These are phyloP conservation scores for Euschistus heros DNA, from an alignment of 1,140 invertebrate species.

Conservation along the genomic window DNA sequence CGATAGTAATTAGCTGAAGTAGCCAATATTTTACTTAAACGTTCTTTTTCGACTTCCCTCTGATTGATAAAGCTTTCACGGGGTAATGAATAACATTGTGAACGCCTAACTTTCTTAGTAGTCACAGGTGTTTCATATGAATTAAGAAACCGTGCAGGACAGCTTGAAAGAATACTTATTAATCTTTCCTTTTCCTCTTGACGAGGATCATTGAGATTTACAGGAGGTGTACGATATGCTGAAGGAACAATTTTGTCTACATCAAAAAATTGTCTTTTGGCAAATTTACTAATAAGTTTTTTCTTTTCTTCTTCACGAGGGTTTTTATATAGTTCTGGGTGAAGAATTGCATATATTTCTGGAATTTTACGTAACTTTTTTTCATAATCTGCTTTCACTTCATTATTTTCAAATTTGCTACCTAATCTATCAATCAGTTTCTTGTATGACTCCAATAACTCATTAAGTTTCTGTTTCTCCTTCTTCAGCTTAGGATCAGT, in stretches of 20 bases:
- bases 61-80: neutral
- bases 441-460: constrained; percentile 21
- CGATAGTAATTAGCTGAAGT: constrained; percentile 12
- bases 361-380: constrained; percentile 8
- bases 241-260: neutral
- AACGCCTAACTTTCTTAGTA: constrained; percentile 1
- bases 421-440: constrained; percentile 18
- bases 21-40: constrained; percentile 18
- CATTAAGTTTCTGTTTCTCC: constrained; percentile 11
- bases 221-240: neutral
- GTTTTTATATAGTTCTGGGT: constrained; percentile 23
- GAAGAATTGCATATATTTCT: constrained; percentile 20
- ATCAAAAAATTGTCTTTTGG: constrained; percentile 5
- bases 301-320: constrained; percentile 21
- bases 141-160: constrained; percentile 20
- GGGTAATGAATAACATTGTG: neutral
- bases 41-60: constrained; percentile 18
- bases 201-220: neutral
- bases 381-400: constrained; percentile 6
- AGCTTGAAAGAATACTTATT: constrained; percentile 15
- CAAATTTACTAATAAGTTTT: constrained; percentile 20
- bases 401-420: constrained; percentile 9
- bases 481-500: constrained; percentile 20
- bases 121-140: neutral
- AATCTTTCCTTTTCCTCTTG: constrained; percentile 24